Evolutionary conservation across 2,113 vertebrate genomes (phyloP), one percentile per base, ranked within the genome.

Genomic region (Ptyas mucosa): DNA sequence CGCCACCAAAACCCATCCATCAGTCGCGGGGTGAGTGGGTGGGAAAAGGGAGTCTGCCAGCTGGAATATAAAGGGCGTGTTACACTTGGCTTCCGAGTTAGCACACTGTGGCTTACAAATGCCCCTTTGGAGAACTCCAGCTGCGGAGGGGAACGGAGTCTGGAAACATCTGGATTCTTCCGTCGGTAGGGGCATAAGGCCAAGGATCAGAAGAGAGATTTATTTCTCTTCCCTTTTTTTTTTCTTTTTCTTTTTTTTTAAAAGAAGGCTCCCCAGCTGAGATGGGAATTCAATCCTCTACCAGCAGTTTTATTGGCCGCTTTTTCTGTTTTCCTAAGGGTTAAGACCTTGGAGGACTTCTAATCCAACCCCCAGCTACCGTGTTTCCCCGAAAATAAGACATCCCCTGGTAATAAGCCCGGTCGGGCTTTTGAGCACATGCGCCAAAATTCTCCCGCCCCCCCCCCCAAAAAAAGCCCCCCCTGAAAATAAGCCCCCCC

Each of bases 111-210:
- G 2, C 85, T n/a, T 26, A 54, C 90, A 51, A 94, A 90, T 20
- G 43, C 85, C 88, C 88, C 93, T 61, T 91, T 46, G 93, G 93
- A 94, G 93, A 85, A 14, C 89, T 1, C 20, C 58, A 12, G 29
- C 49, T 8, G 90, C 12, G 0, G 49, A n/a, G 18, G 64, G 88
- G 75, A 0, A 0, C 15, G 1, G 90, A n/a, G 61, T 34, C 20
- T 85, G 21, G 93, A 85, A 93, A 81, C 11, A 29, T 0, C 92
- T 58, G 93, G 69, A 93, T 12, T n/a, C 61, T 29, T 1, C 81
- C 6, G 8, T 85, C 1, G 53, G 8, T 8, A 15, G 26, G 81
- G 1, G 10, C 26, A 1, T 39, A 5, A 53, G 0, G 5, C 18
- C 23, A 51, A 24, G 34, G 34, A 39, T 2, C 21, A 12, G 51